Evolutionary conservation across 2,888 invertebrate species (phyloP), one percentile per base, ranked within the genome.

Genomic region (Melanostoma scalare): DNA sequence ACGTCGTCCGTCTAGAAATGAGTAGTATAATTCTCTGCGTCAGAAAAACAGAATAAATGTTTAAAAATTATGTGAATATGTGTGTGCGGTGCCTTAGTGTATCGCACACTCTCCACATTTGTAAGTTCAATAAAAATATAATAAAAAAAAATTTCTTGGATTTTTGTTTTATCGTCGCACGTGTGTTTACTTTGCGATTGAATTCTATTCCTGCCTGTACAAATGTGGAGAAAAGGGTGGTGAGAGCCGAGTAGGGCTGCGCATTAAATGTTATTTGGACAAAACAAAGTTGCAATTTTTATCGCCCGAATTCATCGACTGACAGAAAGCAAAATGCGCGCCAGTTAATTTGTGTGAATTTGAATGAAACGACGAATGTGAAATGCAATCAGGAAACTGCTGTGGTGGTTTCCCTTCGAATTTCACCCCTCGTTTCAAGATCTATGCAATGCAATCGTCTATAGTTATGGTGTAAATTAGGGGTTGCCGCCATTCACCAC

Each of bases 1-100:
- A 80, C 85, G 77, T 74, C 84, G 73, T 69, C 78, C 67, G 84
- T 82, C 76, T 84, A 84, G 84, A 84, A 84, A 42, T 84, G 50
- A 78, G 78, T 68, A 68, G 42, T 42, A 5, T 71, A 65, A 71
- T 56, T 77, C 50, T 55, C 52, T 44, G 42, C 55, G 52, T 46
- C 44, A 10, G 44, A 10, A 46, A 4, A 46, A 46, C 3, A 10
- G 3, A 6, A 10, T 46, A 10, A 46, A 46, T 20, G 20, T 20
- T 20, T 20, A 10, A n/a, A 46, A 46, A 10, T 10, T 46, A 1
- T 58, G 50, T 10, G 31, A 60, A 40, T 72, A 52, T 68, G 63
- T 71, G 52, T 60, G 50, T 33, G 58, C 38, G 20, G 6, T 3
- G 46, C 10, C 6, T 71, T 48, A 31, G 10, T 56, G 42, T 53